Evolutionary conservation across 2,797 vertebrate genomes (phyloP).

Genomic region (Chelon labrosus): DNA sequence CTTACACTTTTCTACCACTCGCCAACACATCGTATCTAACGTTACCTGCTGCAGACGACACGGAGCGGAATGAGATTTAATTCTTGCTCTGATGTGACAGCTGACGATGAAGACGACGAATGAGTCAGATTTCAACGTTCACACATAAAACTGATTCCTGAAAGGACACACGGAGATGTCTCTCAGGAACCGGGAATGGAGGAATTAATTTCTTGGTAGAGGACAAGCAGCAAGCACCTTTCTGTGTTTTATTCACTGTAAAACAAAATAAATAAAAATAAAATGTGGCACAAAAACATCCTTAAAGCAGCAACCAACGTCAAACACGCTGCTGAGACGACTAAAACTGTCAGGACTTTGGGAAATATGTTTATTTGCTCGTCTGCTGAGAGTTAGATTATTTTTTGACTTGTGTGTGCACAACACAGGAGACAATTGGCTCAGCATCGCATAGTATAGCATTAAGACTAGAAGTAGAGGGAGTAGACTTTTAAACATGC

Average conservation of each 20-base stretch:
- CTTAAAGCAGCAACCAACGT: not conserved
- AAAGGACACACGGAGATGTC: constrained; percentile 31
- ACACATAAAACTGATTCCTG: constrained; percentile 3
- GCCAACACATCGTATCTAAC: constrained; percentile 2
- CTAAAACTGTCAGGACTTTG: not conserved
- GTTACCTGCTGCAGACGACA: not conserved
- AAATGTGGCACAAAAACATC: not conserved
- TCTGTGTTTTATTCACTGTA: not conserved
- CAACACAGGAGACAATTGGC: not conserved
- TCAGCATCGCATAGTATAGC: not conserved
- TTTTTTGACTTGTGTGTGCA: not conserved
- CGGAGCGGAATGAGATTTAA: constrained; percentile 13
- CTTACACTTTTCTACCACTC: not conserved
- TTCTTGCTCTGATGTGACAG: constrained; percentile 8
- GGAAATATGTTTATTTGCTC: not conserved
- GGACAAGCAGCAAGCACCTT: not conserved
- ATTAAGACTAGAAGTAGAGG: no score
- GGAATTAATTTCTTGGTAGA: not conserved
- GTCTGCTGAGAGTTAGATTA: not conserved
- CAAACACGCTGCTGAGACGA: not conserved
- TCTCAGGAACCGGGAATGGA: constrained; percentile 25
- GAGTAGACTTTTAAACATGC: no score
- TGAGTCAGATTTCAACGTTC: not conserved
- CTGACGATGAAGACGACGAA: constrained; percentile 8
- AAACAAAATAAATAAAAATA: not conserved